phyloP scores from a whole-genome alignment of 2,888 invertebrate species.

The Tetanocera ferruginea region DNA sequence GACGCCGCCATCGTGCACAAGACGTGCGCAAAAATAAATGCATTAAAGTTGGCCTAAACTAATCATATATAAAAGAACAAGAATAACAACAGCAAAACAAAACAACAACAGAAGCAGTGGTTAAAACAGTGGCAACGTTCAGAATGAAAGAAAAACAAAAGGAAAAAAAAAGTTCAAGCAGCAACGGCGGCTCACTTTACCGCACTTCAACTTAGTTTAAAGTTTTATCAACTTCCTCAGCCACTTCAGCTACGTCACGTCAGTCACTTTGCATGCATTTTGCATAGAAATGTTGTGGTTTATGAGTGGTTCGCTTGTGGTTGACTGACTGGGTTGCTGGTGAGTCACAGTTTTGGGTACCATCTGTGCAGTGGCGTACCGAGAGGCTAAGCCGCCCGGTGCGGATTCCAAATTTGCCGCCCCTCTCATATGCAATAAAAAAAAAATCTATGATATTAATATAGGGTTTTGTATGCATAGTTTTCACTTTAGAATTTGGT shows the following conservation, averaged over 20 bases:
- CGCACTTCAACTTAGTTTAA: background rate
- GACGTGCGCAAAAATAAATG: background rate
- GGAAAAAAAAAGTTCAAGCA: no score
- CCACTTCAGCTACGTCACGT: background rate
- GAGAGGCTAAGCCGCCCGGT: no score
- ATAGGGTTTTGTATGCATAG: no score
- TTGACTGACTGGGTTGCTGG: background rate
- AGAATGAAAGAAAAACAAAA: background rate
- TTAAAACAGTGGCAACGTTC: background rate
- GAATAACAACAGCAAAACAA: conserved; percentile 10
- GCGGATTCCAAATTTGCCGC: no score
- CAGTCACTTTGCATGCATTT: background rate
- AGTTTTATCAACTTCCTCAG: background rate
- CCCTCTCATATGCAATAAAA: no score
- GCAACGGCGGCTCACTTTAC: background rate
- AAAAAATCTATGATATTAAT: no score
- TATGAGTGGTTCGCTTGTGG: no score
- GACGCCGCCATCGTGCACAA: background rate
- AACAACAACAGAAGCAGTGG: background rate
- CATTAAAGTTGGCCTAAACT: background rate
- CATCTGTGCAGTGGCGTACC: no score
- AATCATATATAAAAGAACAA: background rate
- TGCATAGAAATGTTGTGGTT: background rate
- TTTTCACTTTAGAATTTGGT: no score
- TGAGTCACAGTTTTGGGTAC: background rate